Base-by-base conservation (phyloP, 2,888 invertebrate genomes). In the Pollenia amentaria region DNA sequence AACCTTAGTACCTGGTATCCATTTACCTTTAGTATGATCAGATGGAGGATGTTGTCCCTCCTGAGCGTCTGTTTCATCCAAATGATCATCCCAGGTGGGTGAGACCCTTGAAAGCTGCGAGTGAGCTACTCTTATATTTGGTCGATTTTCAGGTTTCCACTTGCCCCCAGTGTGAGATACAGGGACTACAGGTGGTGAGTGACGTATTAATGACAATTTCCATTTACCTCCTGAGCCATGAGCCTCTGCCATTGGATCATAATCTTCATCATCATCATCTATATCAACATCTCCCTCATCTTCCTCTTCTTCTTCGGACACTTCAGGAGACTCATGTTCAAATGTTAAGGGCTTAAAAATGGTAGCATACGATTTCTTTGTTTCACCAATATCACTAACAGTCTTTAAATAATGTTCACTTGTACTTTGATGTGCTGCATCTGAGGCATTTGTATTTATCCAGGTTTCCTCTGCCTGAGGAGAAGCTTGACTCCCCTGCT, bases 21-120 rank as follows among this genome's bases (percentile, higher is more conserved):
- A 97, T 94, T 97, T 97, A 12, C 93, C 93, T 91, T 95, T 95
- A 0, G 96, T 96, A 89, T 97, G 95, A 53, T 95, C 95, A 3
- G 96, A 95, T 0, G 96, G 96, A 2, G 96, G 96, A 88, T 94
- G 94, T 75, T 89, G 88, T 0, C 77, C 79, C 94, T 94, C 89
- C 0, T 67, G 78, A 0, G 53, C 70, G 77, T 94, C 94, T 18
- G 94, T 94, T 1, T 87, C 85, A 14, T 90, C 90, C 12, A 86
- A 57, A 8, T 91, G 90, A 62, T 94, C 93, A 77, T 94, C 95
- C 96, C 95, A 96, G 16, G 95, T 95, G 55, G 93, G 90, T 89
- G 89, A 94, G 8, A 90, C 70, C 57, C 91, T 89, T 29, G 90
- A 89, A 10, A 92, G 87, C 4, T 92, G 91, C 0, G 90, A 88